Evolutionary conservation across 2,888 invertebrate species (phyloP).

Genomic region (Mechanitis mazaeus): DNA sequence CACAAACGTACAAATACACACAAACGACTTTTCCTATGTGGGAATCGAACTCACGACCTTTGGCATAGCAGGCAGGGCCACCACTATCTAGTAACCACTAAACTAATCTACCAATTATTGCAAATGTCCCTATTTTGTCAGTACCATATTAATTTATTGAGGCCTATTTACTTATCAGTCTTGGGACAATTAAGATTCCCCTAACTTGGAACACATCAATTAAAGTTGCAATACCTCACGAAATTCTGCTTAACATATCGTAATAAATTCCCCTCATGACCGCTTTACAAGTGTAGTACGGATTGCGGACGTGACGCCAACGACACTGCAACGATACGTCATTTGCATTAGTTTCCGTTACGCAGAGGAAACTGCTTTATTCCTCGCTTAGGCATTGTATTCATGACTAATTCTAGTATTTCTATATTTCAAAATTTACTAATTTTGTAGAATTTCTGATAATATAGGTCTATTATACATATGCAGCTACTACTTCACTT

Average conservation of each 20-base stretch:
- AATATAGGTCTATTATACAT: not conserved
- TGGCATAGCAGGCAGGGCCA: no score
- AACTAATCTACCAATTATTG: no score
- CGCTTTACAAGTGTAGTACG: conserved; percentile 19
- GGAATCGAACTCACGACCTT: no score
- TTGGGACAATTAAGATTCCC: no score
- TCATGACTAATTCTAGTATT: conserved; percentile 14
- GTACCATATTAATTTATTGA: no score
- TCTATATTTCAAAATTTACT: not conserved
- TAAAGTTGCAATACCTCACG: not conserved
- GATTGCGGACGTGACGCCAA: conserved; percentile 19
- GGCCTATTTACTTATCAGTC: no score
- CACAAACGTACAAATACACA: no score
- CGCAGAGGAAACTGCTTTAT: conserved; percentile 36
- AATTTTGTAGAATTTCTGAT: not conserved
- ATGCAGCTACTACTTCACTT: no score
- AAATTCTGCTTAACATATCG: not conserved
- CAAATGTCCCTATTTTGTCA: no score
- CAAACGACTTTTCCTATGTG: no score
- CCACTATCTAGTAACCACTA: no score
- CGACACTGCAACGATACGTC: conserved; percentile 34
- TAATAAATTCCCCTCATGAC: conserved; percentile 6
- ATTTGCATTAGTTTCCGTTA: conserved; percentile 58
- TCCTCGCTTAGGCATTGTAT: conserved; percentile 4
- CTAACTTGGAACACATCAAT: not conserved